Conservation (phyloP, 1,140 invertebrate genomes). For the Pseudomyrmex gracilis region DNA sequence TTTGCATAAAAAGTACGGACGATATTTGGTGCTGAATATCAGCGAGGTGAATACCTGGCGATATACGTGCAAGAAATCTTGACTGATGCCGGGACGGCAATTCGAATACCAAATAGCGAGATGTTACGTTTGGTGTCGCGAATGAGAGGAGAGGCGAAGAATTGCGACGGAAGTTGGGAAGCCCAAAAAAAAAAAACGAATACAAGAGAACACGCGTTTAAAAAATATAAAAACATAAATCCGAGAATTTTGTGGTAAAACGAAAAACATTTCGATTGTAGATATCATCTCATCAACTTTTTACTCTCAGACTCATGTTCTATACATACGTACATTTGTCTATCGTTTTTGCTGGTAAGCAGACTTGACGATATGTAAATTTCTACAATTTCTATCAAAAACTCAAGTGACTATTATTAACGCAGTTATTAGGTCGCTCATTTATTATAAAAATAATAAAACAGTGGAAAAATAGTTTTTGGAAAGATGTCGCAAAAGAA, state of each 20-base stretch:
- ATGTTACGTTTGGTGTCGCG: constrained; percentile 36
- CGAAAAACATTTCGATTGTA: background rate
- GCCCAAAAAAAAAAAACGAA: background rate
- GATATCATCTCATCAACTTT: constrained; percentile 23
- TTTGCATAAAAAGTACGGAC: constrained; percentile 77
- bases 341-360: constrained; percentile 6
- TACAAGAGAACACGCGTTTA: background rate
- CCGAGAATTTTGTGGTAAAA: constrained; percentile 31
- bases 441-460: constrained; percentile 1
- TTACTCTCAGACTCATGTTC: constrained; percentile 13
- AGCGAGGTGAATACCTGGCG: constrained; percentile 64
- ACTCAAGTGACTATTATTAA: constrained; percentile 19
- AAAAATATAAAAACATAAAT: constrained; percentile 34
- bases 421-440: background rate
- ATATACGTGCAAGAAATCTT: constrained; percentile 78
- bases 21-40: constrained; percentile 76
- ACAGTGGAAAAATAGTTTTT: constrained; percentile 3
- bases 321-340: background rate
- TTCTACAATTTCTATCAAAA: constrained; percentile 18
- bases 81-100: constrained; percentile 72
- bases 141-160: constrained; percentile 13
- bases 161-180: background rate
- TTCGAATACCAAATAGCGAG: constrained; percentile 75
- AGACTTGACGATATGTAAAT: constrained; percentile 10
- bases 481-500: background rate